Evolutionary conservation across 1,140 invertebrate genomes (phyloP), one percentile per base, ranked within the genome.

Genomic region (Drosophila ercepeae): DNA sequence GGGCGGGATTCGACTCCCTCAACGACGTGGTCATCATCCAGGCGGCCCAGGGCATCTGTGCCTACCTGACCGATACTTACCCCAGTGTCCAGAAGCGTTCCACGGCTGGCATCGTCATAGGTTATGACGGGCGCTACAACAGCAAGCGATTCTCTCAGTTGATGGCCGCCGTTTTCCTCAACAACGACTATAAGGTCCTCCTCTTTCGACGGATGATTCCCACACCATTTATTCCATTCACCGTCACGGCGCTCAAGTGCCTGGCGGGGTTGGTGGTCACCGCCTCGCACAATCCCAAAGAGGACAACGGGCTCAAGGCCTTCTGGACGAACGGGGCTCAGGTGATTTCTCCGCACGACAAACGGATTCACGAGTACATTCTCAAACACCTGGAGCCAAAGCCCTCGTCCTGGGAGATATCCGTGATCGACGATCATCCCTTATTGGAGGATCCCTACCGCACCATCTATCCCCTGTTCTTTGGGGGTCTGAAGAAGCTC

Each of bases 301-400:
- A 99, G 39, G 98, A 99, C 86, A 99, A 99, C 92, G 99, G 99
- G 4, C 99, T 99, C 89, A 99, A 99, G 93, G 97, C 99, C 0
- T 99, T 99, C 90, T 98, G 97, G 95, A 92, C 93, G 4, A 99
- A 99, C 92, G 97, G 98, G 0, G 95, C 96, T n/a, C 98, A 99
- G 94, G 98, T 99, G 34, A 95, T 98, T 48, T 92, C 95, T 0
- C 99, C 99, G 0, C 95, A 96, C 70, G 99, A 99, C 91, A 95
- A 96, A 86, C 94, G 94, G 36, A 99, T 99, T 59, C 94, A 98
- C 72, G 92, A 94, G 3, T 92, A 92, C 27, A 99, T 99, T 75
- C 77, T 95, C 36, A 92, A 95, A 11, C 95, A 96, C 91, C 93
- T 98, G 32, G 92, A 95, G 91, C 89, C 89, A 0, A 45, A 54